A percentile compares a stretch with the other conserved stretches of the same genome.
Evolutionary conservation across 2,888 invertebrate genomes (phyloP).

Genomic region (Vesta saturnalis): DNA sequence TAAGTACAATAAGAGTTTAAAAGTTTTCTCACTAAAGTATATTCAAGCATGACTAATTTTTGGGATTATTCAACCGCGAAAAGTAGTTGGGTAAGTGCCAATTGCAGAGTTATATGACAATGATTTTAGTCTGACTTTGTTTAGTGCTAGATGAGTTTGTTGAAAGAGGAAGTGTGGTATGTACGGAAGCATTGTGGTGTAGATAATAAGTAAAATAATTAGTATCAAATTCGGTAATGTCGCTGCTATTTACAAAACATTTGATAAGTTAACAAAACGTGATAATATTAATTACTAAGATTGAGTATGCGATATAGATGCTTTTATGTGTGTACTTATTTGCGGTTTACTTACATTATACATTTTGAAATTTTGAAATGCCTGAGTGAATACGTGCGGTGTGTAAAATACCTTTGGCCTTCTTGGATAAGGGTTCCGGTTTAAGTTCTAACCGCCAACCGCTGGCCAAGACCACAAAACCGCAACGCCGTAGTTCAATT

Average conservation of each 20-base stretch:
- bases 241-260: slow-evolving; percentile 5
- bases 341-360: slow-evolving; percentile 7
- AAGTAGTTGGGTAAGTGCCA: neutral
- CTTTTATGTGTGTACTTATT: neutral
- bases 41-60: slow-evolving; percentile 27
- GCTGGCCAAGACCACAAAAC: slow-evolving; percentile 32
- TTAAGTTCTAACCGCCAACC: slow-evolving; percentile 31
- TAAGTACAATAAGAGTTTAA: neutral
- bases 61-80: neutral
- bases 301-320: slow-evolving; percentile 6
- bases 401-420: slow-evolving; percentile 25
- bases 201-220: slow-evolving; percentile 1
- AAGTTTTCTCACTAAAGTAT: slow-evolving; percentile 25
- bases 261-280: slow-evolving; percentile 1
- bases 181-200: neutral
- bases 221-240: neutral
- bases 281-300: slow-evolving; percentile 4
- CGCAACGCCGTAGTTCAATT: slow-evolving; percentile 34
- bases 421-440: slow-evolving; percentile 30
- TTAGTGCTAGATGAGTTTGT: neutral
- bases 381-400: slow-evolving; percentile 27
- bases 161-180: neutral
- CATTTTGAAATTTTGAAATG: slow-evolving; percentile 23
- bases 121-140: neutral
- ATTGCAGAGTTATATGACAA: too few species aligned